A percentile compares a stretch with the other conserved stretches of the same genome.
Conservation (phyloP, 1,140 invertebrate species). For the Limonius californicus region DNA sequence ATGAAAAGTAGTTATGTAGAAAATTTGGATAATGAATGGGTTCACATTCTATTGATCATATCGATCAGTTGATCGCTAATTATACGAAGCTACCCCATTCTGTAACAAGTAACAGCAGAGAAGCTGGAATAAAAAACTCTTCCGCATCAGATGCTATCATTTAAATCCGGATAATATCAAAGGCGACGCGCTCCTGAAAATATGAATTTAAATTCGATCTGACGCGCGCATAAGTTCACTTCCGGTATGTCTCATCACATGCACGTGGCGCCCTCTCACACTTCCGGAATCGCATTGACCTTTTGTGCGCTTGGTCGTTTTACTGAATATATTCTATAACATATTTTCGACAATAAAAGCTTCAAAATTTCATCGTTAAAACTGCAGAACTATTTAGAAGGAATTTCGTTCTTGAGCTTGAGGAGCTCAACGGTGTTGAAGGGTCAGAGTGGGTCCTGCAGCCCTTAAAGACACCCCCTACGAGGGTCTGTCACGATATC, state of each 20-base stretch:
- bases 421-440: not conserved
- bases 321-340: too few relatives aligned
- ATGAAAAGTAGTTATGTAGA: too few relatives aligned
- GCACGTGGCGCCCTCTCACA: constrained; percentile 37
- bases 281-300: constrained; percentile 26
- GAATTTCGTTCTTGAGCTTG: not conserved
- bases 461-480: constrained; percentile 17
- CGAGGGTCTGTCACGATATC: constrained; percentile 43
- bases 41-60: too few relatives aligned
- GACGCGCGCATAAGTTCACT: constrained; percentile 35
- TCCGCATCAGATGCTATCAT: constrained; percentile 7
- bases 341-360: too few relatives aligned
- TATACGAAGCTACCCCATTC: too few relatives aligned
- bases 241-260: constrained; percentile 37
- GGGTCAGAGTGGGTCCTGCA: not conserved
- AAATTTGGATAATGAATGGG: too few relatives aligned
- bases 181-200: constrained; percentile 25
- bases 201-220: constrained; percentile 35
- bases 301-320: too few relatives aligned
- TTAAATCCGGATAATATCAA: not conserved
- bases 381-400: too few relatives aligned
- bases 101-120: too few relatives aligned
- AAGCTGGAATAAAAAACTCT: not conserved
- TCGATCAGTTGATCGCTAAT: too few relatives aligned
- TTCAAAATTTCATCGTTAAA: too few relatives aligned